Conservation (phyloP, 2,113 vertebrate species). For the Chionomys nivalis region DNA sequence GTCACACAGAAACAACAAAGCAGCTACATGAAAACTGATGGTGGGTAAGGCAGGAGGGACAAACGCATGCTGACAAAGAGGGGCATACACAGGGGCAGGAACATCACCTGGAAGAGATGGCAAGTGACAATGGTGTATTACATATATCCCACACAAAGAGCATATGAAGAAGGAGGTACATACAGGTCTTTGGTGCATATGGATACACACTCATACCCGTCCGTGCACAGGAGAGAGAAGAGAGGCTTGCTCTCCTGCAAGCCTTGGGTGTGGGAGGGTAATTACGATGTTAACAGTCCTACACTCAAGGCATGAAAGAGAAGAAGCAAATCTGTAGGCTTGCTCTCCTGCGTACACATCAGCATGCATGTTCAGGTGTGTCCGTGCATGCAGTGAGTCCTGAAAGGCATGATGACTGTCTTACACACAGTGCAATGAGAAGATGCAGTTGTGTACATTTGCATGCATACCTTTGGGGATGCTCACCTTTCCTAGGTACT, state of each 20-base stretch:
- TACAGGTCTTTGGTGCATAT: not conserved
- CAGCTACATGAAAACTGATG: not conserved
- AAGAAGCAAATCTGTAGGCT: conserved; percentile 64
- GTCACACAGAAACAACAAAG: not conserved
- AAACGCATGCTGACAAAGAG: not conserved
- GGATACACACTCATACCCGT: not conserved
- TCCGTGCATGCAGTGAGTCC: not conserved
- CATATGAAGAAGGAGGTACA: not conserved
- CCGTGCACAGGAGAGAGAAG: conserved; percentile 25
- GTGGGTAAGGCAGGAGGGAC: not conserved
- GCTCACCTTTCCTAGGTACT: not conserved
- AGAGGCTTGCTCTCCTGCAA: conserved; percentile 75
- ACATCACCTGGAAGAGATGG: not conserved
- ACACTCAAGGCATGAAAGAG: conserved; percentile 82
- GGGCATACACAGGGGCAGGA: not conserved
- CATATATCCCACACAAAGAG: not conserved
- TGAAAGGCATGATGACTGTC: not conserved
- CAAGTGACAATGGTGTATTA: not conserved
- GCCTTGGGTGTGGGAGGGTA: conserved; percentile 83
- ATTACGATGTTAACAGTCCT: conserved; percentile 77
- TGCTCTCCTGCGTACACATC: not conserved
- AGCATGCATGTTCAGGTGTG: not conserved
- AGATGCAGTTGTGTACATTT: not conserved
- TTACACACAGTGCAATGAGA: not conserved
- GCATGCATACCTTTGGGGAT: not conserved